These are phyloP conservation scores for Atherix ibis DNA, from an alignment of 2,888 invertebrate genomes.

Conservation along the genomic window DNA sequence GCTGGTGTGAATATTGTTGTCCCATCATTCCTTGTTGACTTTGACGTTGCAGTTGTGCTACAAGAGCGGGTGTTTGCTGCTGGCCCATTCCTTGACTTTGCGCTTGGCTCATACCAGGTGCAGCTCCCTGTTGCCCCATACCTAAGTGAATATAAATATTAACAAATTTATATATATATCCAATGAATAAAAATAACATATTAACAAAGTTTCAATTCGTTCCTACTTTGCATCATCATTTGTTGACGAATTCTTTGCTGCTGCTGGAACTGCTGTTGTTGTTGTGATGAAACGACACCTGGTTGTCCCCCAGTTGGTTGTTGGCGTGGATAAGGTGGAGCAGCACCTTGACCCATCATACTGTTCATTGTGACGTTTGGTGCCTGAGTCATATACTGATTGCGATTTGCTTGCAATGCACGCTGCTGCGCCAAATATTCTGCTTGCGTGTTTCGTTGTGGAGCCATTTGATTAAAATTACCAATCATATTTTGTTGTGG, in stretches of 20 bases:
- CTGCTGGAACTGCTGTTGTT: slow-evolving; percentile 23
- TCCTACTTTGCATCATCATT: slow-evolving; percentile 45
- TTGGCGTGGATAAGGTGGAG: slow-evolving; percentile 60
- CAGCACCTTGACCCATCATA: slow-evolving; percentile 42
- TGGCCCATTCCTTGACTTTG: slow-evolving; percentile 32
- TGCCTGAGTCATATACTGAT: slow-evolving; percentile 39
- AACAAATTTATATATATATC: background rate
- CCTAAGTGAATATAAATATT: slow-evolving; percentile 13
- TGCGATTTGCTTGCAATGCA: slow-evolving; percentile 24
- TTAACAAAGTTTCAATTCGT: too few species aligned
- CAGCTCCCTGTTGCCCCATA: slow-evolving; percentile 23
- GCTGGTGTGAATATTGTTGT: slow-evolving; percentile 34
- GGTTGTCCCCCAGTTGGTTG: slow-evolving; percentile 27
- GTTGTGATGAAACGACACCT: slow-evolving; percentile 24
- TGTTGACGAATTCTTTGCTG: slow-evolving; percentile 56
- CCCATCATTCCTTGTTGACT: slow-evolving; percentile 25
- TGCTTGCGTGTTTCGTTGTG: slow-evolving; percentile 24
- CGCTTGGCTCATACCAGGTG: slow-evolving; percentile 22
- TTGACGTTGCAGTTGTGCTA: slow-evolving; percentile 46
- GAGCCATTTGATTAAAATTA: slow-evolving; percentile 28
- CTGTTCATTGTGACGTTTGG: slow-evolving; percentile 74
- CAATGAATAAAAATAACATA: slow-evolving; percentile 17
- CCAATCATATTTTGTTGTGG: slow-evolving; percentile 29
- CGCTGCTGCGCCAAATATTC: slow-evolving; percentile 27
- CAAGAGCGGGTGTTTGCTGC: slow-evolving; percentile 44